Evolutionary conservation across 2,888 invertebrate species (phyloP), one percentile per base, ranked within the genome.

Genomic region (Chirona hameri): DNA sequence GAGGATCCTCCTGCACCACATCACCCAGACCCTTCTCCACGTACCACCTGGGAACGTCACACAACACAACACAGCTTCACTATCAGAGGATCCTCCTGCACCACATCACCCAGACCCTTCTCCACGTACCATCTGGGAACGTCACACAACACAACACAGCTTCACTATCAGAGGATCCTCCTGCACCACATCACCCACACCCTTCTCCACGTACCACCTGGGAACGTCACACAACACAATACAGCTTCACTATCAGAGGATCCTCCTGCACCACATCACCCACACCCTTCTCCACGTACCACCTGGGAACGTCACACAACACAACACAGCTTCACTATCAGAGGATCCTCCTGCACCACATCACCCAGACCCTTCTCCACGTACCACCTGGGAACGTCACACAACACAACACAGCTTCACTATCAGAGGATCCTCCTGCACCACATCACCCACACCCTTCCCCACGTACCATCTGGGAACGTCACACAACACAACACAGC

Each of bases 271-370:
- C 88, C 83, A 89, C 85, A 31, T 87, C 88, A 85, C 89, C 88
- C 46, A 90, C 86, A 55, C 88, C 88, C 86, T 90, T 91, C 10
- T 87, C 86, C 1, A 91, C 86, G 85, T 88, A 65, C 94, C 95
- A 95, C 27, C 80, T 80, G 80, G 4, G n/a, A n/a, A n/a, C n/a
- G n/a, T n/a, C n/a, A n/a, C n/a, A n/a, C n/a, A n/a, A n/a, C n/a
- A n/a, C n/a, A n/a, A n/a, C n/a, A n/a, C 2, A 95, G 89, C 24
- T 91, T 90, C 0, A 95, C 93, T 0, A 92, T 92, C 72, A 92
- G 88, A 0, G 93, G 93, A 76, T 90, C 88, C 69, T 83, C 84
- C 7, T 72, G 81, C 0, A 91, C 88, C 83, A 89, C 85, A 31
- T 87, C 88, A 85, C 89, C 88, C 46, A 90, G 86, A 55, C 88